Conservation (phyloP, 2,113 vertebrate genomes). For the Spermophilus dauricus region DNA sequence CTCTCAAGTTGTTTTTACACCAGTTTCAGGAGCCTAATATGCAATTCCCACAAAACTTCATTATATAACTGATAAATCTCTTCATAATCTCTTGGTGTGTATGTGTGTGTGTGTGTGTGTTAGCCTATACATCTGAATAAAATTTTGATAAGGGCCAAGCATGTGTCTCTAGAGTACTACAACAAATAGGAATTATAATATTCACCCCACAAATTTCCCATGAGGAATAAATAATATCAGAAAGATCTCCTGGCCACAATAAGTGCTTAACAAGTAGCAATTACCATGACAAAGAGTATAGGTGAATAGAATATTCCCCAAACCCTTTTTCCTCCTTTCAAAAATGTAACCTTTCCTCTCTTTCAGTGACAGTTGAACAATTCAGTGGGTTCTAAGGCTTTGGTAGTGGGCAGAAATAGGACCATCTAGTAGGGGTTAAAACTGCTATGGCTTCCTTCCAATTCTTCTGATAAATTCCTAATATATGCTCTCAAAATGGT, state of each 20-base stretch:
- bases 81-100: neutral
- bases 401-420: neutral
- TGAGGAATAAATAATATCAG: neutral
- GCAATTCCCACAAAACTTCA: neutral
- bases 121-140: neutral
- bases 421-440: neutral
- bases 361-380: neutral
- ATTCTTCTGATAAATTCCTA: slow-evolving; percentile 6
- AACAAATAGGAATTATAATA: neutral
- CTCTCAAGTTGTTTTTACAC: neutral
- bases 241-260: neutral
- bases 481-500: neutral
- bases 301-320: slow-evolving; percentile 17
- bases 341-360: neutral
- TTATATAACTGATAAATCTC: slow-evolving; percentile 4
- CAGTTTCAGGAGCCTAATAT: neutral
- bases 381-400: neutral
- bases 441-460: neutral
- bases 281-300: neutral
- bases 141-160: neutral
- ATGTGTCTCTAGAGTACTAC: neutral
- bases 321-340: neutral
- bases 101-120: neutral
- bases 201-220: neutral
- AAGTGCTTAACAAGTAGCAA: slow-evolving; percentile 26